Conservation (phyloP, 2,113 vertebrate species). For the Sapajus apella region DNA sequence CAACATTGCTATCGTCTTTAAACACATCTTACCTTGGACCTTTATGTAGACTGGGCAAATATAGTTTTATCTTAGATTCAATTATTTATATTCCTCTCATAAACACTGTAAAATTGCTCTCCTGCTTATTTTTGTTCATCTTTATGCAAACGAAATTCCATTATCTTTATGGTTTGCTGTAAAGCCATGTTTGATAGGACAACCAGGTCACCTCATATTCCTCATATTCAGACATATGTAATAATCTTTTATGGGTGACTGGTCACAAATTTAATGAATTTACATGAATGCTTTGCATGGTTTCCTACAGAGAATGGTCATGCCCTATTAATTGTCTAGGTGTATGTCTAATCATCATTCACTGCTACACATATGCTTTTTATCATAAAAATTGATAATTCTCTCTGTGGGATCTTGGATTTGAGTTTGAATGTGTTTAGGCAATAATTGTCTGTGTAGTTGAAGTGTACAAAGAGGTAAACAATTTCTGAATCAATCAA, state of each 20-base stretch:
- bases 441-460: conserved; percentile 36
- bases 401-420: conserved; percentile 13
- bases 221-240: background rate
- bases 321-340: background rate
- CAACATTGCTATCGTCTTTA: background rate
- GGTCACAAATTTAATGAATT: conserved; percentile 46
- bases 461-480: conserved; percentile 55
- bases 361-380: background rate
- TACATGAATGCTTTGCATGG: background rate
- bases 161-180: background rate
- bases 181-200: background rate
- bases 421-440: conserved; percentile 56
- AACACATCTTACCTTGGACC: background rate
- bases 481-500: conserved; percentile 51
- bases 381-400: conserved; percentile 49
- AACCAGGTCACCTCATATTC: conserved; percentile 11
- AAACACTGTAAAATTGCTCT: background rate
- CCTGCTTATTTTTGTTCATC: background rate
- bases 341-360: conserved; percentile 8
- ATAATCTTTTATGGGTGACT: conserved; percentile 52
- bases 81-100: background rate
- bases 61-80: background rate
- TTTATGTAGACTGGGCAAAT: background rate
- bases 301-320: background rate
- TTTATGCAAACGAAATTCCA: background rate